Evolutionary conservation across 2,888 invertebrate genomes (phyloP).

Genomic region (Leptinotarsa juncta): DNA sequence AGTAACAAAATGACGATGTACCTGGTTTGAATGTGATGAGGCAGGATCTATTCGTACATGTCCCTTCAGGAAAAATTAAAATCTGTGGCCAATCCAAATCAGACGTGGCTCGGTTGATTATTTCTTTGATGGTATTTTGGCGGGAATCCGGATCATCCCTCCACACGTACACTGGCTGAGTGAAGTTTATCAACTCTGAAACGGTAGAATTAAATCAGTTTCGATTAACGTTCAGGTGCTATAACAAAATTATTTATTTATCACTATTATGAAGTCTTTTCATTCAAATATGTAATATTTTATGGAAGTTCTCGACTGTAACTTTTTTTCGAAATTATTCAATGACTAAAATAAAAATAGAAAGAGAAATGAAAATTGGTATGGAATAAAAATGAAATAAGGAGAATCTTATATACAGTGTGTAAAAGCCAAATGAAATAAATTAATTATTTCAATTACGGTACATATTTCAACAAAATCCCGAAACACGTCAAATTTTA

Average conservation of each 20-base stretch:
- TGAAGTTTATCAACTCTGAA: conserved; percentile 90
- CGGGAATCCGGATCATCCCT: conserved; percentile 93
- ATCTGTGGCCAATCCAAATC: conserved; percentile 93
- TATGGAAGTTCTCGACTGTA: too few relatives aligned
- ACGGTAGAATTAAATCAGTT: conserved; percentile 16
- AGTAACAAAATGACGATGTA: background rate
- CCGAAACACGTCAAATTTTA: too few relatives aligned
- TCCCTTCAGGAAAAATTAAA: conserved; percentile 95
- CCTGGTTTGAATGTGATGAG: conserved; percentile 92
- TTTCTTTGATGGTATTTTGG: conserved; percentile 90
- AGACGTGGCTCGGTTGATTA: conserved; percentile 85
- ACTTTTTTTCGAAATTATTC: too few relatives aligned
- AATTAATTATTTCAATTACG: too few relatives aligned
- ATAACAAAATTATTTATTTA: background rate
- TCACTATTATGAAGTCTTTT: too few relatives aligned
- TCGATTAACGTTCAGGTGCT: background rate
- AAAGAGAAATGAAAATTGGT: too few relatives aligned
- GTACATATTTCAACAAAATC: too few relatives aligned
- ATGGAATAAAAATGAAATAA: too few relatives aligned
- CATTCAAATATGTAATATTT: too few relatives aligned
- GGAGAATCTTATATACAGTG: too few relatives aligned
- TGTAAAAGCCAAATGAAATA: too few relatives aligned
- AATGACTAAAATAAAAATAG: too few relatives aligned
- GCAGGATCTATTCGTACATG: conserved; percentile 93
- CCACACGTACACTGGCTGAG: conserved; percentile 95